Percentiles rank a stretch among this genome's conserved stretches.
These are phyloP conservation scores for Oryctolagus cuniculus DNA, from an alignment of 2,113 vertebrate species.

Conservation along the genomic window DNA sequence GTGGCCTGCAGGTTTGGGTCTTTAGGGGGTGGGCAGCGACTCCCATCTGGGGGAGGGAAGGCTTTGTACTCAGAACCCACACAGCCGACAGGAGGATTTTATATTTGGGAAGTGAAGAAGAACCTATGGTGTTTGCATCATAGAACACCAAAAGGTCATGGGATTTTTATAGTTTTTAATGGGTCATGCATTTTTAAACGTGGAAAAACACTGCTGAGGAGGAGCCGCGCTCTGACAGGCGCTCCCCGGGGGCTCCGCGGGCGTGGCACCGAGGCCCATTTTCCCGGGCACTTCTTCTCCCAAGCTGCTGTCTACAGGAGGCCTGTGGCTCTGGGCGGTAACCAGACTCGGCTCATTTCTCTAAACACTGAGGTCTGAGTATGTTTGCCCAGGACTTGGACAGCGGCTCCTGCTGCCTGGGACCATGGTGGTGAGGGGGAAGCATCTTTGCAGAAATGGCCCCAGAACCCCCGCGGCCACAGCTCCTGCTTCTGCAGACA, in stretches of 20 bases:
- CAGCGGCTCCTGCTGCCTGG: not conserved
- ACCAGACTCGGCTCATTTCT: not conserved
- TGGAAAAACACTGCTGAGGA: slow-evolving; percentile 65
- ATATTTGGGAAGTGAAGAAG: slow-evolving; percentile 31
- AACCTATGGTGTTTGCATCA: slow-evolving; percentile 31
- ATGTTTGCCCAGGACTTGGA: not conserved
- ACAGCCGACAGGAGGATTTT: not conserved
- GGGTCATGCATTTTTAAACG: slow-evolving; percentile 79
- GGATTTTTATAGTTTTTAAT: slow-evolving; percentile 63
- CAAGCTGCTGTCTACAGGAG: not conserved
- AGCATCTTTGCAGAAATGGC: not conserved
- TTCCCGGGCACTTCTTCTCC: not conserved
- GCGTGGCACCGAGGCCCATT: not conserved
- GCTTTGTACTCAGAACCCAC: not conserved
- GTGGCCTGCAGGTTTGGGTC: not conserved
- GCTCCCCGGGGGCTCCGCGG: not conserved
- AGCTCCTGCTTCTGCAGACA: not conserved
- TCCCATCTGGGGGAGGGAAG: not conserved
- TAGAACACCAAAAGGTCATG: slow-evolving; percentile 42
- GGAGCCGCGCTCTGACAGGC: not conserved
- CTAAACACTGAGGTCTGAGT: not conserved
- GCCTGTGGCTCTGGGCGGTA: not conserved
- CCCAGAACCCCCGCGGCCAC: not conserved
- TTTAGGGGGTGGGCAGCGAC: not conserved
- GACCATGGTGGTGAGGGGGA: not conserved